A percentile compares a stretch with the other conserved stretches of the same genome.
Conservation (phyloP, 2,797 vertebrate genomes). For the Caiman crocodilus region DNA sequence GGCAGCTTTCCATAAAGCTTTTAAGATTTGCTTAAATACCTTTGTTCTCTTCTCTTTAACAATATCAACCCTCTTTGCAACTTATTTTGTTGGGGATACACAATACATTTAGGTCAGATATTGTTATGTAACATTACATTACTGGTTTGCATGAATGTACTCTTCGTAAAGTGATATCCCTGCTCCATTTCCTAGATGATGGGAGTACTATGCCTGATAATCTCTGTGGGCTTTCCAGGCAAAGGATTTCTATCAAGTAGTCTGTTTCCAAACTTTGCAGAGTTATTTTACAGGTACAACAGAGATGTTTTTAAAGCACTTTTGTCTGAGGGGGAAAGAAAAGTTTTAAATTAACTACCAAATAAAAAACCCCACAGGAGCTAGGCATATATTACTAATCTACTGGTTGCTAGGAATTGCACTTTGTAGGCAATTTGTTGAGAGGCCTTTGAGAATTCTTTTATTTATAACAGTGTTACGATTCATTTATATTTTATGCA, state of each 20-base stretch:
- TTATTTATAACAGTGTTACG: constrained; percentile 65
- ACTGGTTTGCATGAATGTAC: not conserved
- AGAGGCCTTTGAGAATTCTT: constrained; percentile 63
- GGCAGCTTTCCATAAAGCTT: not conserved
- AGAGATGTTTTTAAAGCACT: not conserved
- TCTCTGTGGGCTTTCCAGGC: not conserved
- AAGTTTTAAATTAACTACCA: constrained; percentile 41
- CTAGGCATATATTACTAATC: constrained; percentile 56
- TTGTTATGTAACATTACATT: not conserved
- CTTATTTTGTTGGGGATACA: not conserved
- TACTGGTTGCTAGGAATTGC: constrained; percentile 47
- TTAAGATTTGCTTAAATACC: not conserved
- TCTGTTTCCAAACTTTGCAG: not conserved
- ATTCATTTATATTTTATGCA: constrained; percentile 72
- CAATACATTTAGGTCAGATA: not conserved
- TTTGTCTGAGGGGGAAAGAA: not conserved
- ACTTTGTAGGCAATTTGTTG: constrained; percentile 72
- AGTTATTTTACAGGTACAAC: not conserved
- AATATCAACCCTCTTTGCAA: not conserved
- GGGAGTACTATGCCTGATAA: too few species aligned
- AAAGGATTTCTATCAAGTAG: not conserved
- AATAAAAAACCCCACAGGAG: constrained; percentile 32
- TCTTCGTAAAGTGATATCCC: not conserved
- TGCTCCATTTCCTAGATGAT: not conserved
- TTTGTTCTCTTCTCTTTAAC: not conserved